Conservation (phyloP, 2,888 invertebrate species). For the Laothoe populi region DNA sequence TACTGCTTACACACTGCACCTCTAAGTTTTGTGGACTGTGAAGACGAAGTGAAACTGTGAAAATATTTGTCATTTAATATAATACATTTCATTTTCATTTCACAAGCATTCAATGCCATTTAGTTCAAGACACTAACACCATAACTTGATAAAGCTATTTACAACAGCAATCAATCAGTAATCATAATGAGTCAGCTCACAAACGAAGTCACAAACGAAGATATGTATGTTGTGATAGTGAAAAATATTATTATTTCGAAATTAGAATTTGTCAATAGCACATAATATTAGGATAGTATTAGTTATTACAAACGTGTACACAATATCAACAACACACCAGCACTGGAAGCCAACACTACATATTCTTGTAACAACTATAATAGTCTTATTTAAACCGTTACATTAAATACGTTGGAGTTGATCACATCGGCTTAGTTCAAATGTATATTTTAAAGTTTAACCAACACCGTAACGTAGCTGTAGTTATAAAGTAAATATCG, state of each 20-base stretch:
- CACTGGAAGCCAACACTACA: conserved; percentile 6
- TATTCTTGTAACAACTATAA: neutral
- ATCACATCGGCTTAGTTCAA: neutral
- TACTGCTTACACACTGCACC: conserved; percentile 54
- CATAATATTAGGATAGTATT: neutral
- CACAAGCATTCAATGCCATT: conserved; percentile 14
- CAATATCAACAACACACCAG: neutral
- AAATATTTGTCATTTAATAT: conserved; percentile 30
- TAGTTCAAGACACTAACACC: conserved; percentile 1
- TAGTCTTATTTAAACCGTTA: conserved; percentile 17
- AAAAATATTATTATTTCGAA: neutral
- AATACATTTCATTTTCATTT: conserved; percentile 5
- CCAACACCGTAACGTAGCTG: neutral
- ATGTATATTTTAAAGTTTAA: neutral
- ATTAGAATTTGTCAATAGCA: neutral
- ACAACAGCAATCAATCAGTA: neutral
- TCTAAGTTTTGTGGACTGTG: conserved; percentile 61
- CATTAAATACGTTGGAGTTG: conserved; percentile 1
- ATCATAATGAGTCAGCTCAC: neutral
- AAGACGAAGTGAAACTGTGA: conserved; percentile 53
- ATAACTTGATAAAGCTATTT: conserved; percentile 11
- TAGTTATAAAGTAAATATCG: conserved; percentile 1
- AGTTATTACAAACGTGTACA: neutral
- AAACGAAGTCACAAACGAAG: neutral
- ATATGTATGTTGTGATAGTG: conserved; percentile 18